Evolutionary conservation across 2,113 vertebrate species (phyloP).

Genomic region (Scomber scombrus): DNA sequence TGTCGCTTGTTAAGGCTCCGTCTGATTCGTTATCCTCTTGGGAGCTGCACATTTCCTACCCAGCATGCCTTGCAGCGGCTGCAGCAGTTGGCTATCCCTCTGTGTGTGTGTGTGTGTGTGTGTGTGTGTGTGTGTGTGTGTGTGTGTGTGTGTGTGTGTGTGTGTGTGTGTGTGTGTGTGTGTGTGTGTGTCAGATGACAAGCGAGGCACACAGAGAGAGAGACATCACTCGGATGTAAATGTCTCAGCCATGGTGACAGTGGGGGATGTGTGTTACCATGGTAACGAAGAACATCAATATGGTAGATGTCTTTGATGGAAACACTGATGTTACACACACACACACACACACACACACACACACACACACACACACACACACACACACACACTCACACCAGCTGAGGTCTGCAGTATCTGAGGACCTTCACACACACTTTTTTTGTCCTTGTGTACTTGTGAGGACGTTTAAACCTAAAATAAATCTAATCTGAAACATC

Average conservation of each 20-base stretch:
- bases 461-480: neutral
- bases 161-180: slow-evolving; percentile 11
- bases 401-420: slow-evolving; percentile 37
- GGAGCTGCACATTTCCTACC: slow-evolving; percentile 66
- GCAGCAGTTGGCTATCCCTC: slow-evolving; percentile 18
- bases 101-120: neutral
- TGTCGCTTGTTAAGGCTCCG: slow-evolving; percentile 34
- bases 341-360: slow-evolving; percentile 33
- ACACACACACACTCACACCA: slow-evolving; percentile 33
- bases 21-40: slow-evolving; percentile 60
- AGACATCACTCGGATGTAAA: slow-evolving; percentile 45
- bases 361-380: slow-evolving; percentile 25
- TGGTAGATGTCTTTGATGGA: slow-evolving; percentile 31
- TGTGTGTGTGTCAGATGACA: slow-evolving; percentile 36
- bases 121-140: slow-evolving; percentile 1
- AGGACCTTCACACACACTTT: slow-evolving; percentile 14
- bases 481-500: no score
- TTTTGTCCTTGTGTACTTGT: neutral
- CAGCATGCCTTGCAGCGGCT: slow-evolving; percentile 68
- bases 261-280: slow-evolving; percentile 29
- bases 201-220: slow-evolving; percentile 51
- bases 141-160: slow-evolving; percentile 1
- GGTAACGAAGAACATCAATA: slow-evolving; percentile 46
- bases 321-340: neutral
- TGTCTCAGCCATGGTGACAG: slow-evolving; percentile 34